phyloP scores from a whole-genome alignment of 2,113 vertebrate species.

The Hippopotamus amphibius region DNA sequence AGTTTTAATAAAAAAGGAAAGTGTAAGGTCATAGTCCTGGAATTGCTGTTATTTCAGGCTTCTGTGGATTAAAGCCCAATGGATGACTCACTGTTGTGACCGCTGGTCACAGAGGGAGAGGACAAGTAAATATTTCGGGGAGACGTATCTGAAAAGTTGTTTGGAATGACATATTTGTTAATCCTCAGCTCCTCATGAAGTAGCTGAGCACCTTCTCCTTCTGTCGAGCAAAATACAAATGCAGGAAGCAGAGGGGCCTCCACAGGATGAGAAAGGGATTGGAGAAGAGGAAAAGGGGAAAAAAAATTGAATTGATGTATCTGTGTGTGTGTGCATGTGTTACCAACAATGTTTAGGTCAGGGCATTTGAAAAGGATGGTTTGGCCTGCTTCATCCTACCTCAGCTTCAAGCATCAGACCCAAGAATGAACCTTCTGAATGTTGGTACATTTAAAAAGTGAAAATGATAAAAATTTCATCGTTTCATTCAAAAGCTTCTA shows the following conservation, averaged over 20 bases:
- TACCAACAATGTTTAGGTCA: background rate
- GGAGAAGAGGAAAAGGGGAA: background rate
- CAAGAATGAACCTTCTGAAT: background rate
- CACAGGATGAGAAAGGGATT: background rate
- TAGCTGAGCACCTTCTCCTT: background rate
- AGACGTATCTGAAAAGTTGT: background rate
- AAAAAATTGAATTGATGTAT: background rate
- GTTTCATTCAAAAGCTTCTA: background rate
- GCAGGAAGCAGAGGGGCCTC: background rate
- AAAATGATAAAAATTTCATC: background rate
- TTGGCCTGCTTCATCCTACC: background rate
- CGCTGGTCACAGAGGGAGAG: constrained; percentile 2
- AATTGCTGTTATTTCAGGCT: constrained; percentile 34
- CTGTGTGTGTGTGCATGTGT: background rate
- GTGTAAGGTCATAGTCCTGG: constrained; percentile 10
- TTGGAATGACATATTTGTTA: background rate
- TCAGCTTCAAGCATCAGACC: background rate
- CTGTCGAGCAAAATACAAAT: background rate
- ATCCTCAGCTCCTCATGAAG: background rate
- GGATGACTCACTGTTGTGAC: constrained; percentile 51
- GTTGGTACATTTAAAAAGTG: background rate
- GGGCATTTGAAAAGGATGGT: background rate
- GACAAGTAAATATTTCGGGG: background rate
- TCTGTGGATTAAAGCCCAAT: background rate
- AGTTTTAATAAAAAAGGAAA: constrained; percentile 45